Evolutionary conservation across 2,888 invertebrate genomes (phyloP).

Genomic region (Nebria brevicollis): DNA sequence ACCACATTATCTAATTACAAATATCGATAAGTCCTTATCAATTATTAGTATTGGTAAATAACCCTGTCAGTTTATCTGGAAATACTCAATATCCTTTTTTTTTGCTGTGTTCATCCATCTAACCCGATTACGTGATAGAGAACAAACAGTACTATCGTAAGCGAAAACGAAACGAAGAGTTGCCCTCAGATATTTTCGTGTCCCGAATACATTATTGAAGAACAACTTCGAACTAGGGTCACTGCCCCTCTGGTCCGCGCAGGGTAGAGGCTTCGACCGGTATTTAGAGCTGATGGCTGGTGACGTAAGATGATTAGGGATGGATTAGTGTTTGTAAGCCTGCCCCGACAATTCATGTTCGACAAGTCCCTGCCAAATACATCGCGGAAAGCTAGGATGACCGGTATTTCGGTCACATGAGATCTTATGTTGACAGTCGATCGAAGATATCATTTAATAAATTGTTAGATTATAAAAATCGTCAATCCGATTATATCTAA

Average conservation of each 20-base stretch:
- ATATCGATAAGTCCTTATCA: background rate
- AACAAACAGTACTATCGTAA: background rate
- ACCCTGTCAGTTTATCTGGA: background rate
- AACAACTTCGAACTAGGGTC: slow-evolving; percentile 14
- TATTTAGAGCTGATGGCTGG: slow-evolving; percentile 34
- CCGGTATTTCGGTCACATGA: background rate
- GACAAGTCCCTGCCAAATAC: slow-evolving; percentile 39
- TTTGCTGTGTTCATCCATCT: background rate
- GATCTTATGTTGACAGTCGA: slow-evolving; percentile 3
- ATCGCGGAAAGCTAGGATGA: slow-evolving; percentile 25
- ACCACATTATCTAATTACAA: background rate
- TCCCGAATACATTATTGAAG: slow-evolving; percentile 18
- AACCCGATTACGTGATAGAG: slow-evolving; percentile 6
- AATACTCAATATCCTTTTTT: background rate
- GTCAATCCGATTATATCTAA: background rate
- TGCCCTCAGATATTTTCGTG: background rate
- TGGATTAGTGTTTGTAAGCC: slow-evolving; percentile 38
- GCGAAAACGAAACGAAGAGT: background rate
- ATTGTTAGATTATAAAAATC: slow-evolving; percentile 26
- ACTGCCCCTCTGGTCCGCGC: background rate
- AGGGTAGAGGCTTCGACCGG: slow-evolving; percentile 7
- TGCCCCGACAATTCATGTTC: slow-evolving; percentile 29
- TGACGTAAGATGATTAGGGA: slow-evolving; percentile 46
- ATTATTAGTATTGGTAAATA: slow-evolving; percentile 4
- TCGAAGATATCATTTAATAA: slow-evolving; percentile 30